These are phyloP conservation scores for Aurelia aurita complex sp. Pacific DNA, from an alignment of 30 jellyfish, hydroid and myxozoan species.

Conservation along the genomic window DNA sequence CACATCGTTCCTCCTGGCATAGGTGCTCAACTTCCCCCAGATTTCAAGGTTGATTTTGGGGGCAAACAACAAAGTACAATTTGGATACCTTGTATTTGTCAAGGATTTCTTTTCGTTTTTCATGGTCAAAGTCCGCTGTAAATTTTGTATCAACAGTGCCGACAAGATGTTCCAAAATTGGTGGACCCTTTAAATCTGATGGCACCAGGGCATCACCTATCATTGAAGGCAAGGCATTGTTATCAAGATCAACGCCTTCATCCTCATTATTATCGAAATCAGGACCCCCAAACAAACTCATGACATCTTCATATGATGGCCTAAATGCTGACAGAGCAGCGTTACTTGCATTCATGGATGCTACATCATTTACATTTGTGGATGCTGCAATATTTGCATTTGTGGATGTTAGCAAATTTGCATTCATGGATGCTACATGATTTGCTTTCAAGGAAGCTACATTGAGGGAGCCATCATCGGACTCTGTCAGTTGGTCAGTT, in stretches of 20 bases:
- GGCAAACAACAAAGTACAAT: not conserved
- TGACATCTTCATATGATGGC: constrained; percentile 11
- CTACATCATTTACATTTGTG: too few species aligned
- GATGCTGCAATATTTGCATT: not conserved
- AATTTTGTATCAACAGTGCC: too few species aligned
- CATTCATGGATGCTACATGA: too few species aligned
- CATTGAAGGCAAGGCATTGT: constrained; percentile 29
- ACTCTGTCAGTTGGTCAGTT: too few species aligned
- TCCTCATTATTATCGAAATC: constrained; percentile 10
- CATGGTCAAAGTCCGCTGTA: too few species aligned
- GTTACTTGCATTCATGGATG: constrained; percentile 11
- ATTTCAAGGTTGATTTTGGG: constrained; percentile 37
- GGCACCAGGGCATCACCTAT: constrained; percentile 29
- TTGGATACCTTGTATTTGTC: constrained; percentile 4
- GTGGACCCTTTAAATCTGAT: not conserved
- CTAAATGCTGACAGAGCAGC: constrained; percentile 30
- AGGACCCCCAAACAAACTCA: constrained; percentile 15
- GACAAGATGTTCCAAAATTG: too few species aligned
- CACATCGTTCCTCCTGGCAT: constrained; percentile 1
- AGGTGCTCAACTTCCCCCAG: constrained; percentile 16
- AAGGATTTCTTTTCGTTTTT: too few species aligned
- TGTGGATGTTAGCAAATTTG: not conserved
- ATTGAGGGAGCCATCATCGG: constrained; percentile 1
- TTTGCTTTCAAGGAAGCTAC: too few species aligned
- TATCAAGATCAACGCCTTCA: constrained; percentile 17